phyloP scores from a whole-genome alignment of 1,140 invertebrate genomes.

The Trypoxylus dichotomus region DNA sequence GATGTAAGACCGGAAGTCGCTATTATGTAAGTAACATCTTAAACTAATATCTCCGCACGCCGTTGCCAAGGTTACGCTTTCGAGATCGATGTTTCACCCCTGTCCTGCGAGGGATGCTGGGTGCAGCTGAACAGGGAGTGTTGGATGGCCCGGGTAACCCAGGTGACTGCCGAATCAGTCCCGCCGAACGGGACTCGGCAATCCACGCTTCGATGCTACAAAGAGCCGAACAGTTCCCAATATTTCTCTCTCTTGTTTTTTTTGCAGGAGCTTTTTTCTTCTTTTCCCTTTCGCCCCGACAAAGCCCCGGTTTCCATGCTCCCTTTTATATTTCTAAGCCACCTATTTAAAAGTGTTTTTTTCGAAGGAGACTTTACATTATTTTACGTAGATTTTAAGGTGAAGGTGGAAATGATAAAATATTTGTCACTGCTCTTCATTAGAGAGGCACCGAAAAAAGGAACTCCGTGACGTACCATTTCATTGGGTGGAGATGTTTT shows the following conservation, averaged over 20 bases:
- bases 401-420: not conserved
- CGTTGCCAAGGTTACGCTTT: conserved; percentile 28
- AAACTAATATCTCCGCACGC: conserved; percentile 28
- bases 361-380: not conserved
- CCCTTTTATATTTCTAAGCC: conserved; percentile 13
- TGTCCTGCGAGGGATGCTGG: conserved; percentile 27
- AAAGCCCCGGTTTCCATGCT: not conserved
- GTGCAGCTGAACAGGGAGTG: conserved; percentile 25
- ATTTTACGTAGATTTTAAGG: conserved; percentile 2
- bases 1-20: conserved; percentile 20
- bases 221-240: conserved; percentile 18
- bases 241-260: not conserved
- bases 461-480: not conserved
- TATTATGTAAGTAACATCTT: conserved; percentile 30
- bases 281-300: not conserved
- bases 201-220: conserved; percentile 2
- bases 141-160: conserved; percentile 29
- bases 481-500: not conserved
- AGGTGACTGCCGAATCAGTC: conserved; percentile 27
- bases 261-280: not conserved
- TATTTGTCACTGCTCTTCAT: not conserved
- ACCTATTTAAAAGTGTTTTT: conserved; percentile 16
- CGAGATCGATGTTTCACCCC: conserved; percentile 30
- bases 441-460: not conserved
- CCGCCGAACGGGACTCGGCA: conserved; percentile 12